Percentiles rank a stretch among this genome's conserved stretches.
Evolutionary conservation across 2,888 invertebrate genomes (phyloP).

Genomic region (Acleris emargana): DNA sequence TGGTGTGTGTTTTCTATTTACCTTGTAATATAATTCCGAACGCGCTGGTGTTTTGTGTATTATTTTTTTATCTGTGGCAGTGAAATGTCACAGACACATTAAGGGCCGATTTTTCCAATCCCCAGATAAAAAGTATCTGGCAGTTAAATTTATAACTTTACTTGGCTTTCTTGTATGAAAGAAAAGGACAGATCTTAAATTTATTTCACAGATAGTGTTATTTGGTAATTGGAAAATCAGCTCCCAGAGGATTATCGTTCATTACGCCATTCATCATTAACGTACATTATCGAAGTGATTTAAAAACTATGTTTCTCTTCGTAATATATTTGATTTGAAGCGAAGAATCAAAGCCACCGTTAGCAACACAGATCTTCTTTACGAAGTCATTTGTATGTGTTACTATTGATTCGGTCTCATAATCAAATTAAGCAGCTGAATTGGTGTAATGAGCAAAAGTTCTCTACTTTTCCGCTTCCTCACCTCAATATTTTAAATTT

Average conservation of each 20-base stretch:
- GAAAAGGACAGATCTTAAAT: too few species aligned
- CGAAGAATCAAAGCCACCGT: too few species aligned
- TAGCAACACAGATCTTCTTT: too few species aligned
- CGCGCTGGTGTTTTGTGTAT: slow-evolving; percentile 10
- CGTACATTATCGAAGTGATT: too few species aligned
- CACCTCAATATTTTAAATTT: slow-evolving; percentile 47
- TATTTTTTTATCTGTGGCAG: not conserved
- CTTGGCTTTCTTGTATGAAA: too few species aligned
- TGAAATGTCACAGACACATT: slow-evolving; percentile 9
- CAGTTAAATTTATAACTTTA: too few species aligned
- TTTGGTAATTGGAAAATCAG: too few species aligned
- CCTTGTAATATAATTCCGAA: not conserved
- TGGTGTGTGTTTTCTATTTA: slow-evolving; percentile 1
- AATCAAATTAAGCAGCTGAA: not conserved
- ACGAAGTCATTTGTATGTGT: too few species aligned
- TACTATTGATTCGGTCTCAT: not conserved
- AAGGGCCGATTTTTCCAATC: not conserved
- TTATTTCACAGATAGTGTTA: too few species aligned
- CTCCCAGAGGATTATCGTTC: slow-evolving; percentile 14
- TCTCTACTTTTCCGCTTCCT: slow-evolving; percentile 29
- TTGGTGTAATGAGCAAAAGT: slow-evolving; percentile 3
- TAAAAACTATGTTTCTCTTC: too few species aligned
- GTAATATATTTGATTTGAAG: too few species aligned
- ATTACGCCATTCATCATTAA: slow-evolving; percentile 4
- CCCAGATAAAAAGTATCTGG: too few species aligned